Percentiles rank a stretch among this genome's conserved stretches.
phyloP scores from a whole-genome alignment of 1,140 invertebrate species.

The Hesperophylax magnus region DNA sequence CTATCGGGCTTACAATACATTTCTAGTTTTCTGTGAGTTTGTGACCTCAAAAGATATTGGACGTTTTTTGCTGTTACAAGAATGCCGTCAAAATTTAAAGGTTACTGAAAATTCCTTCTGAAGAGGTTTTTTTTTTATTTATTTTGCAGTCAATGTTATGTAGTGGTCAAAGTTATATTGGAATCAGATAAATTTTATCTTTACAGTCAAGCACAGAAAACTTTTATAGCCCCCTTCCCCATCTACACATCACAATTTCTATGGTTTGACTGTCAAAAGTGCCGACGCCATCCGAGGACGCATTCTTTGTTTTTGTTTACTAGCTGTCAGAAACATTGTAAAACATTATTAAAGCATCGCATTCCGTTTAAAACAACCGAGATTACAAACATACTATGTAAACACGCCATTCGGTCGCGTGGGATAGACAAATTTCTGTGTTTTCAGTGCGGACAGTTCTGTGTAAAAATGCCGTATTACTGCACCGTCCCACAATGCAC shows the following conservation, averaged over 20 bases:
- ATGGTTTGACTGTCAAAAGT: constrained; percentile 34
- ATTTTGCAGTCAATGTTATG: too few relatives aligned
- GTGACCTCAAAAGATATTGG: too few relatives aligned
- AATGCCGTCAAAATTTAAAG: too few relatives aligned
- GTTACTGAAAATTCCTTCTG: too few relatives aligned
- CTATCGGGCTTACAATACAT: too few relatives aligned
- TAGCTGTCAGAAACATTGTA: constrained; percentile 23
- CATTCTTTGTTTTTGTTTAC: constrained; percentile 44
- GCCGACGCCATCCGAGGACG: constrained; percentile 36
- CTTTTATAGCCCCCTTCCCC: background rate
- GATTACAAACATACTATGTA: constrained; percentile 12
- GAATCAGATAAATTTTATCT: background rate
- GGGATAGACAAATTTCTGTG: background rate
- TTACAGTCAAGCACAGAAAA: background rate
- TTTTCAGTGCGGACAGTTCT: constrained; percentile 44
- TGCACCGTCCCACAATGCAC: constrained; percentile 68
- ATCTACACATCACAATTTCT: constrained; percentile 23
- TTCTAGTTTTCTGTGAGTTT: too few relatives aligned
- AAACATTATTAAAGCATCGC: background rate
- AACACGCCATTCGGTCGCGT: background rate
- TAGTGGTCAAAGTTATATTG: background rate
- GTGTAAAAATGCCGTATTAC: constrained; percentile 65
- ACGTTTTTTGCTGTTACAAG: too few relatives aligned
- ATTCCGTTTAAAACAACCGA: background rate
- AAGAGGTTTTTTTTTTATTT: too few relatives aligned